phyloP scores from a whole-genome alignment of 2,797 vertebrate genomes.

The Lagodon rhomboides region DNA sequence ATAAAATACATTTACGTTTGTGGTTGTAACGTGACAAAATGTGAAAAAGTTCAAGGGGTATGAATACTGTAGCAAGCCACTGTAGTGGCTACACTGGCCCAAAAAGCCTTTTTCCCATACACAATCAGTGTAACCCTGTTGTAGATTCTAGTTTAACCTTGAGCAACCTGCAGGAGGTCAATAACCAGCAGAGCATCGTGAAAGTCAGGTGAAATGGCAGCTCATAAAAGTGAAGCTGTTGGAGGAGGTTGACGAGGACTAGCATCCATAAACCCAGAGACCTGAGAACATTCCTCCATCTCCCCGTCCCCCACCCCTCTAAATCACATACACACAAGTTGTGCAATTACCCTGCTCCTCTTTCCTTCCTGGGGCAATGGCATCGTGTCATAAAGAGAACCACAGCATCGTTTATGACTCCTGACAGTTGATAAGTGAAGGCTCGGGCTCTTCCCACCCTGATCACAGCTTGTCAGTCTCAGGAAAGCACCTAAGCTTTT shows the following conservation, averaged over 20 bases:
- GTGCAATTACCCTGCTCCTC: slow-evolving; percentile 33
- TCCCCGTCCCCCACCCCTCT: slow-evolving; percentile 13
- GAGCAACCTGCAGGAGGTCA: slow-evolving; percentile 37
- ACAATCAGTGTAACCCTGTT: neutral
- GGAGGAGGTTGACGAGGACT: slow-evolving; percentile 40
- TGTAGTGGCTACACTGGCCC: too few relatives aligned
- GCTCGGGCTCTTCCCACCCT: neutral
- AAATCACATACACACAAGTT: slow-evolving; percentile 40
- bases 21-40: too few relatives aligned
- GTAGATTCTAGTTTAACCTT: slow-evolving; percentile 27
- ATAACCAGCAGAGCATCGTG: slow-evolving; percentile 16
- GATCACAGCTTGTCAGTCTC: slow-evolving; percentile 20
- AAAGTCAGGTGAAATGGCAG: slow-evolving; percentile 40
- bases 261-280: slow-evolving; percentile 43
- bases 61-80: too few relatives aligned
- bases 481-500: slow-evolving; percentile 43
- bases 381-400: slow-evolving; percentile 22
- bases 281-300: slow-evolving; percentile 7
- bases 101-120: too few relatives aligned
- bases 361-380: slow-evolving; percentile 22
- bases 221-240: slow-evolving; percentile 51
- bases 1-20: too few relatives aligned
- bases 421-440: slow-evolving; percentile 32
- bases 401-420: slow-evolving; percentile 41
- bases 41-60: too few relatives aligned